Evolutionary conservation across 2,888 invertebrate genomes (phyloP), one percentile per base, ranked within the genome.

Genomic region (Lasioglossum oenotherae): DNA sequence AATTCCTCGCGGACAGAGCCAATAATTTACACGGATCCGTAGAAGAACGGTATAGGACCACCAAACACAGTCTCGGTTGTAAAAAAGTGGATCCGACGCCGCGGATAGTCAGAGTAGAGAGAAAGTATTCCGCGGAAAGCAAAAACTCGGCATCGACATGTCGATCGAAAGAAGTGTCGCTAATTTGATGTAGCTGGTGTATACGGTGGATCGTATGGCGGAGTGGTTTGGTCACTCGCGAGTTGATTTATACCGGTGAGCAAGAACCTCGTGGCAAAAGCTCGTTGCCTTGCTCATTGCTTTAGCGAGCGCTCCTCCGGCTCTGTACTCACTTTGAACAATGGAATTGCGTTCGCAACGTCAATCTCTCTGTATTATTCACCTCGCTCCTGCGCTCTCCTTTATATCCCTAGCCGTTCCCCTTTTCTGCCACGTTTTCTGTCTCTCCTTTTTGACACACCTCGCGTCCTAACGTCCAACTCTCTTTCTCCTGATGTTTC

Each of bases 321-420:
- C 71, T 75, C 81, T 83, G 80, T 81, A 87, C 85, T 87, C 92
- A 90, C 93, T 92, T 93, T 92, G 93, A 94, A 95, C 95, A 95
- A 95, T 95, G 94, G 94, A 94, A 94, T 92, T 93, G 94, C 94
- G 92, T 93, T 67, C 92, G 93, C 92, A 91, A 93, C 93, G 94
- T 94, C 94, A 92, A 94, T 94, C 94, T 94, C 91, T 92, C 93
- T 92, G 93, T 93, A 95, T 95, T 94, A 94, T 94, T 94, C 94
- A 94, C 94, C 91, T 90, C 91, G 86, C 87, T 88, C 86, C 83
- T 86, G 87, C 74, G 77, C 84, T 87, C 88, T 53, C 53, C 89
- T 86, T 91, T 89, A 87, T 92, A 87, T 82, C 87, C 87, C 88
- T 82, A 82, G 87, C 81, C 77, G 79, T 82, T 80, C 80, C 82